phyloP scores from a whole-genome alignment of 2,797 vertebrate species.

The Sebastes hubbsi region DNA sequence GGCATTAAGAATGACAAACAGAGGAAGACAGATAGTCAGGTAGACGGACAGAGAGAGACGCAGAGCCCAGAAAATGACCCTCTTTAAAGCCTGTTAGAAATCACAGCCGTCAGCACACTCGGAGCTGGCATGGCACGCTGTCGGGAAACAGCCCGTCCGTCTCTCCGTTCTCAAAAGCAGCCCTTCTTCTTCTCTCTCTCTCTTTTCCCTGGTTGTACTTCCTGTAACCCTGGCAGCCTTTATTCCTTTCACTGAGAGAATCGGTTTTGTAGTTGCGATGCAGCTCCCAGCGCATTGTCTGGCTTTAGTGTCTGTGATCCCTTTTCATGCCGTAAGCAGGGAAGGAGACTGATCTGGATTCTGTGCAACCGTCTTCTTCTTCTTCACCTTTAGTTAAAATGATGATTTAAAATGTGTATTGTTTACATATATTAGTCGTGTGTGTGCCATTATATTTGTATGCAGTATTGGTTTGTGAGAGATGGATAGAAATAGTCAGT shows the following conservation, averaged over 20 bases:
- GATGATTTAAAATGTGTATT: not conserved
- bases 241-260: conserved; percentile 71
- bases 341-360: conserved; percentile 61
- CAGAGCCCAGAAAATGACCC: conserved; percentile 50
- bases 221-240: conserved; percentile 82
- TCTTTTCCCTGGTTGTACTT: conserved; percentile 73
- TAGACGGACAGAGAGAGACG: conserved; percentile 40
- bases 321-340: conserved; percentile 67
- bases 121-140: conserved; percentile 48
- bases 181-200: conserved; percentile 51
- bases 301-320: conserved; percentile 63
- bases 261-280: conserved; percentile 78
- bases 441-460: not conserved
- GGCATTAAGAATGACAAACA: conserved; percentile 60
- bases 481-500: not conserved
- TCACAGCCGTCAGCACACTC: conserved; percentile 48
- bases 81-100: conserved; percentile 55
- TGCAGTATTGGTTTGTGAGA: not conserved
- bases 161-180: conserved; percentile 46
- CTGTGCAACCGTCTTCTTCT: not conserved
- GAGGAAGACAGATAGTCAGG: conserved; percentile 56
- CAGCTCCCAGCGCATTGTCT: conserved; percentile 67
- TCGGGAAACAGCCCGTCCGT: conserved; percentile 56
- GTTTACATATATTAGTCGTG: not conserved
- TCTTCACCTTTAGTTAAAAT: conserved; percentile 14